A percentile compares a stretch with the other conserved stretches of the same genome.
Evolutionary conservation across 2,888 invertebrate species (phyloP).

Genomic region (Sesia bembeciformis): DNA sequence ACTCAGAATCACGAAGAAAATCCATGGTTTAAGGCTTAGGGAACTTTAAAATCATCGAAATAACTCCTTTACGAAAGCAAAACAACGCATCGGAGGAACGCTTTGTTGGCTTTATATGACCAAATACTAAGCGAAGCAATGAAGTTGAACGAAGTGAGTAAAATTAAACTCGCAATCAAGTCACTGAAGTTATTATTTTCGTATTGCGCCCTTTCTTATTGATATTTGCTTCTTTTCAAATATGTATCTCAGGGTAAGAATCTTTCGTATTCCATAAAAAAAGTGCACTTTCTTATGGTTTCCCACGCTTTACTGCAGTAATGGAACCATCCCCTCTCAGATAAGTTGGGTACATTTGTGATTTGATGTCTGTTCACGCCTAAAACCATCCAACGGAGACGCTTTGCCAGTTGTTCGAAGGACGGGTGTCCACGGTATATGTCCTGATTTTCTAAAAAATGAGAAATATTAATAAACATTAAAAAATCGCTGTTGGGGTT

Average conservation of each 20-base stretch:
- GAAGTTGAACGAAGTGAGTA: no score
- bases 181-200: no score
- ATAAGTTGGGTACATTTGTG: slow-evolving; percentile 79
- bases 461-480: background rate
- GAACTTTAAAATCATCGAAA: no score
- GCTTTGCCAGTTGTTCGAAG: slow-evolving; percentile 77
- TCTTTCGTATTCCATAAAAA: slow-evolving; percentile 89
- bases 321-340: slow-evolving; percentile 89
- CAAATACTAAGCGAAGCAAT: no score
- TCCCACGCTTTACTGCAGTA: slow-evolving; percentile 90
- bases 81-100: no score
- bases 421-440: slow-evolving; percentile 76
- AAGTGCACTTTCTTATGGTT: slow-evolving; percentile 86
- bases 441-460: slow-evolving; percentile 54
- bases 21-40: no score
- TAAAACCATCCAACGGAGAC: slow-evolving; percentile 80
- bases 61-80: no score
- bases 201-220: no score
- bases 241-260: slow-evolving; percentile 74
- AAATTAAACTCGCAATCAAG: no score
- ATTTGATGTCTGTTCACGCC: slow-evolving; percentile 80
- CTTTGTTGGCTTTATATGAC: no score
- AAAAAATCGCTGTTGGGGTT: slow-evolving; percentile 4
- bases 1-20: no score
- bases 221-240: no score